Evolutionary conservation across 1,140 invertebrate genomes (phyloP), one percentile per base, ranked within the genome.

Genomic region (Theocolax elegans): DNA sequence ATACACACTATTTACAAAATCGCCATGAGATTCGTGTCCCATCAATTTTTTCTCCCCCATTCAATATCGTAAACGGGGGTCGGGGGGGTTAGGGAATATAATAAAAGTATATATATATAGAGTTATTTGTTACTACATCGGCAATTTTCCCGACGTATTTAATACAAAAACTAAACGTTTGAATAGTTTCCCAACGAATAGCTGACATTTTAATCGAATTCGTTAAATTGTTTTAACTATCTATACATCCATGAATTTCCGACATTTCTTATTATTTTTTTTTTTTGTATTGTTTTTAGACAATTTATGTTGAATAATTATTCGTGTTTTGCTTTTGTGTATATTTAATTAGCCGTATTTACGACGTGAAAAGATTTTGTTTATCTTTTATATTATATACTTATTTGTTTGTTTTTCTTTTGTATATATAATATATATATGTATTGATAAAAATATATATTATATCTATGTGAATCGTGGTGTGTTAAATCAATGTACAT

Each of bases 1-100:
- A 69, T 69, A 63, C 58, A 69, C 58, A 69, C 48, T 69, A 69
- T 69, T 21, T 69, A 69, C 58, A 69, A 13, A 42, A 21, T 4
- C 23, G 19, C 31, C 15, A 17, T 58, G 31, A 12, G 19, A 19
- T 7, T 44, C 13, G 23, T 31, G 44, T 63, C 29, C 44, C 44
- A n/a, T 35, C 29, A 35, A 35, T 3, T 63, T 15, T 6, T 49
- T 49, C n/a, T n/a, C n/a, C n/a, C n/a, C n/a, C n/a, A n/a, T n/a
- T n/a, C n/a, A n/a, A n/a, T n/a, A n/a, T n/a, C n/a, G n/a, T n/a
- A n/a, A n/a, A n/a, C n/a, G n/a, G n/a, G n/a, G n/a, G n/a, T n/a
- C n/a, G n/a, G n/a, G n/a, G n/a, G n/a, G n/a, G n/a, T 44, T 17
- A 15, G 3, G 42, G n/a, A 17, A 27, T 19, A 21, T 7, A 19